Conservation (phyloP, 2,113 vertebrate species). For the Cnemophilus loriae region DNA sequence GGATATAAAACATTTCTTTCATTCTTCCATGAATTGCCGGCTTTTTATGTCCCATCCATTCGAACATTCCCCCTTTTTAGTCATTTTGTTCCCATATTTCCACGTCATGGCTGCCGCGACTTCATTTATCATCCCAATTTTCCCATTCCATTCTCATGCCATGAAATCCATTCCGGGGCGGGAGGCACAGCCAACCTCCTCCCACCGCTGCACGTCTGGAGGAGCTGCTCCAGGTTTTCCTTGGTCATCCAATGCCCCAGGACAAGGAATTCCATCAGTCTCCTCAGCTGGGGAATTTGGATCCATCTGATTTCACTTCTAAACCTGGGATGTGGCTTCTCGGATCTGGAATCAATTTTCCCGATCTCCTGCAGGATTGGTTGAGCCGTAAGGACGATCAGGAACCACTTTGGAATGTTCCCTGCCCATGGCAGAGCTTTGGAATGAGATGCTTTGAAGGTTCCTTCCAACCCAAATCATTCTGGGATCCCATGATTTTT, state of each 20-base stretch:
- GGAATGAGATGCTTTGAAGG: not conserved
- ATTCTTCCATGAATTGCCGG: not conserved
- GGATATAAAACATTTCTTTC: conserved; percentile 30
- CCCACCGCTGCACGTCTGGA: accelerated
- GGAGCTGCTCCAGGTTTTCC: not conserved
- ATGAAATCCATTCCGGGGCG: accelerated
- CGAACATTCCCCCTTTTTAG: not conserved
- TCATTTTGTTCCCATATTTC: not conserved
- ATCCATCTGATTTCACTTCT: not conserved
- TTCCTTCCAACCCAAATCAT: not conserved
- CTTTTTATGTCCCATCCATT: not conserved
- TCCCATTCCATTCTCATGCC: not conserved
- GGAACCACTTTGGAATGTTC: not conserved
- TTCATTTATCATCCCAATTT: not conserved
- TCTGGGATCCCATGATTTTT: not conserved
- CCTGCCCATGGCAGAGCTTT: not conserved
- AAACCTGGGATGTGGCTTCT: too few species aligned
- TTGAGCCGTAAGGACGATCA: not conserved
- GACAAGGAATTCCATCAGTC: not conserved
- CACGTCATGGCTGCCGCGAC: not conserved
- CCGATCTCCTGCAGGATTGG: not conserved
- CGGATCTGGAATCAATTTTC: not conserved
- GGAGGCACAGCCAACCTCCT: not conserved
- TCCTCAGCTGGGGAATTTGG: too few species aligned
- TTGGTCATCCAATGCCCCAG: not conserved